Conservation (phyloP, 2,113 vertebrate genomes). For the Alligator mississippiensis region DNA sequence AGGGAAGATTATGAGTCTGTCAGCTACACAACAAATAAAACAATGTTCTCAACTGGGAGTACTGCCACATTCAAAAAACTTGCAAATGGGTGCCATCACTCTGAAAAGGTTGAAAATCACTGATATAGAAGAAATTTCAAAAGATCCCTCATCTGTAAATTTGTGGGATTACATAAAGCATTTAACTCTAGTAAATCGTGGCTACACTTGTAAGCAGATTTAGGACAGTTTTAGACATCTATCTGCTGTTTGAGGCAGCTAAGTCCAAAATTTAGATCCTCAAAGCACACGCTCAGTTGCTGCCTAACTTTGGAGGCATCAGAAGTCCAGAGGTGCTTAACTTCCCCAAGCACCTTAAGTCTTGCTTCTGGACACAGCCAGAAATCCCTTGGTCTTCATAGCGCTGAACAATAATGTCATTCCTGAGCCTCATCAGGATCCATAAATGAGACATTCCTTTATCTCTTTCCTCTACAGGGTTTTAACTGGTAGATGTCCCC, state of each 20-base stretch:
- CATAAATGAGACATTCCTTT: background rate
- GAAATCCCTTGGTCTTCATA: background rate
- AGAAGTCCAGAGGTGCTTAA: background rate
- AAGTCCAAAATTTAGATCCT: background rate
- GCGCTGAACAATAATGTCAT: background rate
- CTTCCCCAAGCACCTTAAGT: background rate
- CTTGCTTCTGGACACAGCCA: background rate
- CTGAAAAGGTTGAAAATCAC: background rate
- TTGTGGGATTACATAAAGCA: background rate
- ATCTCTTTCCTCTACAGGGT: background rate
- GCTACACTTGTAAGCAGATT: background rate
- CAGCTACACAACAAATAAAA: background rate
- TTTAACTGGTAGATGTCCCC: background rate
- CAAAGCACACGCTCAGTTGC: background rate
- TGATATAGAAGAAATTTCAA: background rate
- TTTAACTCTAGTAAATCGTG: background rate
- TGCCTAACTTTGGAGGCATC: background rate
- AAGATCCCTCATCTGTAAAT: background rate
- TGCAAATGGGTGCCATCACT: background rate
- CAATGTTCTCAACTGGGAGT: background rate
- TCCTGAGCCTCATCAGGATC: background rate
- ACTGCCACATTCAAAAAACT: background rate
- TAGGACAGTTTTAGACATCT: background rate
- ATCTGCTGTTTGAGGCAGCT: too few relatives aligned
- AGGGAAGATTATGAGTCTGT: background rate